Percentiles rank a stretch among this genome's conserved stretches.
Evolutionary conservation across 1,140 invertebrate genomes (phyloP).

Genomic region (Penaeus vannamei): DNA sequence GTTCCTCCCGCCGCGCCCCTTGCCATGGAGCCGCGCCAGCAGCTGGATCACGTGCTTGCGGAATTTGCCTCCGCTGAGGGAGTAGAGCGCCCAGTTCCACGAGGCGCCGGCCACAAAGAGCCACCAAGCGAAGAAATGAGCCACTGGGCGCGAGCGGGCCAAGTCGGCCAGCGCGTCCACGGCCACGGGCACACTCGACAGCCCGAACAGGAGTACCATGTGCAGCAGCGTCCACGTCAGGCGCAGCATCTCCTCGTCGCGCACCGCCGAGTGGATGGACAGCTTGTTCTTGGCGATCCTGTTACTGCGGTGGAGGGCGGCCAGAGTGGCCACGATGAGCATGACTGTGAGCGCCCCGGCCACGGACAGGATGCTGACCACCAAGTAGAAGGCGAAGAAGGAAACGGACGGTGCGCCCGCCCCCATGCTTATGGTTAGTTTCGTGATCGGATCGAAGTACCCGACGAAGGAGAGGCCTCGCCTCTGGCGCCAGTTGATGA

Average conservation of each 20-base stretch:
- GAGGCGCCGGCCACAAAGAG: slow-evolving; percentile 1
- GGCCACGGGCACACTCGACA: not conserved
- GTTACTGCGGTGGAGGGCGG: not conserved
- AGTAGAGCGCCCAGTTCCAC: slow-evolving; percentile 38
- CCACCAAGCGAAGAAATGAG: slow-evolving; percentile 31
- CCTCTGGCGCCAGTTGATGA: slow-evolving; percentile 12
- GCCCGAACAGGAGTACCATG: slow-evolving; percentile 5
- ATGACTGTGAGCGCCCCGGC: not conserved
- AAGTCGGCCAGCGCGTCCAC: slow-evolving; percentile 23
- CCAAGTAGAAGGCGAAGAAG: not conserved
- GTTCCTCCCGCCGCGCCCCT: too few species aligned
- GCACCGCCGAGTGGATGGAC: not conserved
- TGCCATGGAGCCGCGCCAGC: not conserved
- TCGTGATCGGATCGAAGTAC: slow-evolving; percentile 39
- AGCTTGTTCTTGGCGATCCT: not conserved
- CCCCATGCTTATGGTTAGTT: slow-evolving; percentile 17
- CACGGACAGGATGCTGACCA: not conserved
- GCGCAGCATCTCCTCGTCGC: not conserved
- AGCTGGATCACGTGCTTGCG: not conserved
- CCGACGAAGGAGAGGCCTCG: not conserved
- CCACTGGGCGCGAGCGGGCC: not conserved
- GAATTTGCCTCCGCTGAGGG: slow-evolving; percentile 9
- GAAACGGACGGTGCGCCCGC: slow-evolving; percentile 8
- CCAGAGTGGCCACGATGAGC: not conserved
- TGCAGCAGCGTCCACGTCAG: not conserved